Conservation (phyloP, 2,113 vertebrate genomes). For the Hippocampus barbouri region DNA sequence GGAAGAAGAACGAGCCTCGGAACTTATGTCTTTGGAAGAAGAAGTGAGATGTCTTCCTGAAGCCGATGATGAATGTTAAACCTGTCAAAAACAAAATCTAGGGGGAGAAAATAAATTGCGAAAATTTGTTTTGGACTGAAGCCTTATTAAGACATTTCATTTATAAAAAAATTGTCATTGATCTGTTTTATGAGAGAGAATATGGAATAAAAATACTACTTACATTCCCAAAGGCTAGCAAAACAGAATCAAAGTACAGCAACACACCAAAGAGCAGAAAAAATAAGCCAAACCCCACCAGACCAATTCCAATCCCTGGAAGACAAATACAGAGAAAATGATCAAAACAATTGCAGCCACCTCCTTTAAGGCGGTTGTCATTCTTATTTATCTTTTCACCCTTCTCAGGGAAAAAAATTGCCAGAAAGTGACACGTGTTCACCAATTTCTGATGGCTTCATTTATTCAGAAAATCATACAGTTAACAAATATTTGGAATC, state of each 20-base stretch:
- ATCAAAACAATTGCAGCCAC: no score
- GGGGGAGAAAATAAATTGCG: background rate
- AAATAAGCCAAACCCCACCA: conserved; percentile 82
- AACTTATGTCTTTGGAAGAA: conserved; percentile 87
- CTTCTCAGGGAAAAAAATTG: no score
- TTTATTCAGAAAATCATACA: no score
- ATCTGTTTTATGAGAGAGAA: background rate
- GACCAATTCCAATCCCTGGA: conserved; percentile 83
- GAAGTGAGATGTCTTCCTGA: conserved; percentile 78
- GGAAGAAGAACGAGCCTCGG: conserved; percentile 82
- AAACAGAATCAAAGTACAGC: conserved; percentile 87
- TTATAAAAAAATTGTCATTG: background rate
- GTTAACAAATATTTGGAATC: no score
- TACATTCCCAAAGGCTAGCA: conserved; percentile 91
- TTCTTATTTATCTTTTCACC: no score
- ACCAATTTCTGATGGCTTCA: no score
- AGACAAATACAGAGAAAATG: conserved; percentile 19
- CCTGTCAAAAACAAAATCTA: conserved; percentile 84
- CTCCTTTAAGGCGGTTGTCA: no score
- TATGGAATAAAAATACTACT: conserved; percentile 59
- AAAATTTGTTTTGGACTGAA: background rate
- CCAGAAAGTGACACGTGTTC: no score
- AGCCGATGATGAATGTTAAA: conserved; percentile 80
- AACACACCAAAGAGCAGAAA: conserved; percentile 86
- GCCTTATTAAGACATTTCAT: background rate